Base-by-base conservation (phyloP, 2,888 invertebrate genomes). In the Hanleya hanleyi region DNA sequence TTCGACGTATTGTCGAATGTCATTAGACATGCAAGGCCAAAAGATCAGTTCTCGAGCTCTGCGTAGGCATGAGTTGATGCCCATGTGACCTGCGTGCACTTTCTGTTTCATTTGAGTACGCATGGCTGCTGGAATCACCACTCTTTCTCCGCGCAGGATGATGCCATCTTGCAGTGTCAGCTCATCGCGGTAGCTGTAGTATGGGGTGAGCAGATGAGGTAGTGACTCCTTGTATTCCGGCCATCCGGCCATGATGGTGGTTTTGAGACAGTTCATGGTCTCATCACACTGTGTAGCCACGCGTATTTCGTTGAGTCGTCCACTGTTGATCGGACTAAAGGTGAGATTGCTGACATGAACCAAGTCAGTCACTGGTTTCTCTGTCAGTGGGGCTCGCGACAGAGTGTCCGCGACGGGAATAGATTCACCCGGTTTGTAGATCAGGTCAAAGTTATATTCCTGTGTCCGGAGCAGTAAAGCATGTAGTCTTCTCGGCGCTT, bases 341-440 rank as follows among this genome's bases (percentile, higher is more conserved):
- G n/a, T n/a, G n/a, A n/a, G n/a, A n/a, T n/a, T n/a, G n/a, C n/a
- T n/a, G n/a, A n/a, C n/a, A n/a, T n/a, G n/a, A n/a, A n/a, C n/a
- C n/a, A n/a, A n/a, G n/a, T n/a, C n/a, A n/a, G n/a, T n/a, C n/a
- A n/a, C n/a, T n/a, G n/a, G n/a, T n/a, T n/a, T n/a, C n/a, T n/a
- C n/a, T n/a, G n/a, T n/a, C 7, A n/a, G 12, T 18, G 51, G 51
- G 6, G 81, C 75, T 57, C 81, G 50, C 1, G 80, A 80, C 36
- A 82, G 67, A 12, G 73, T 76, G 69, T 81, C 78, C 4, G 79
- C 78, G 12, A 78, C 70, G 36, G 50, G 68, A 69, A 80, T 65
- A 1, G 73, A n/a, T 41, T 36, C 50, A 6, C 74, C 74, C 33
- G 47, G n/a, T 47, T 7, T 49, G 38, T 68, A 71, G 6, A 32